These are phyloP conservation scores for Caenorhabditis zanzibari DNA, from an alignment of 2,888 invertebrate species.

Conservation along the genomic window DNA sequence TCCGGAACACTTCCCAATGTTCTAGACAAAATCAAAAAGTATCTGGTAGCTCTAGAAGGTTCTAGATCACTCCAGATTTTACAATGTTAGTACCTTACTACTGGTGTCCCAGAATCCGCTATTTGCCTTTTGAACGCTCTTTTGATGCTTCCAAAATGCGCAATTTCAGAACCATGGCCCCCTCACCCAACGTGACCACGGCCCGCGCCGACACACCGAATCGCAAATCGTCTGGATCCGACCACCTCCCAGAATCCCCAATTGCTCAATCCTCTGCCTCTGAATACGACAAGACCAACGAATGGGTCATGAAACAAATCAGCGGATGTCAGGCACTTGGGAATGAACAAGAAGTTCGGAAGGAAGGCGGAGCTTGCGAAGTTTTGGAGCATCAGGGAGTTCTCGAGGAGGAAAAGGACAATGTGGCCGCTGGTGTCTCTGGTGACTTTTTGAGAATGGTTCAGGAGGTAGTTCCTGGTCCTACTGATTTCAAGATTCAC, in stretches of 20 bases:
- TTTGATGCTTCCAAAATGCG: too few relatives aligned
- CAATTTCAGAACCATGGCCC: constrained; percentile 42
- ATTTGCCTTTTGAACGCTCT: too few relatives aligned
- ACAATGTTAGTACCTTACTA: too few relatives aligned
- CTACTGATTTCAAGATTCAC: not conserved
- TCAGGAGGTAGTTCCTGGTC: constrained; percentile 1
- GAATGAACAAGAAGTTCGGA: not conserved
- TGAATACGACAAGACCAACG: constrained; percentile 2
- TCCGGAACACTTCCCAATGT: not conserved
- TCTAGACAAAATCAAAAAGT: too few relatives aligned
- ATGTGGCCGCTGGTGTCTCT: not conserved
- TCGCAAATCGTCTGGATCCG: constrained; percentile 27
- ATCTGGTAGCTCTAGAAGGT: too few relatives aligned
- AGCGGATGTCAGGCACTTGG: constrained; percentile 4
- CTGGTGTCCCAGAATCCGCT: not conserved
- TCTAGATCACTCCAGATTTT: too few relatives aligned
- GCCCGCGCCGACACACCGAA: not conserved
- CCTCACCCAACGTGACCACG: constrained; percentile 2
- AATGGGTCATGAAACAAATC: constrained; percentile 44
- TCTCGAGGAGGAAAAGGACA: not conserved
- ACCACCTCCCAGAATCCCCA: not conserved
- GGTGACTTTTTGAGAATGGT: not conserved
- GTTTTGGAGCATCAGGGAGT: not conserved
- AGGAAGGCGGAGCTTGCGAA: constrained; percentile 15
- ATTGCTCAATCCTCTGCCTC: too few relatives aligned